Conservation (phyloP, 2,888 invertebrate species). For the Biston betularia region DNA sequence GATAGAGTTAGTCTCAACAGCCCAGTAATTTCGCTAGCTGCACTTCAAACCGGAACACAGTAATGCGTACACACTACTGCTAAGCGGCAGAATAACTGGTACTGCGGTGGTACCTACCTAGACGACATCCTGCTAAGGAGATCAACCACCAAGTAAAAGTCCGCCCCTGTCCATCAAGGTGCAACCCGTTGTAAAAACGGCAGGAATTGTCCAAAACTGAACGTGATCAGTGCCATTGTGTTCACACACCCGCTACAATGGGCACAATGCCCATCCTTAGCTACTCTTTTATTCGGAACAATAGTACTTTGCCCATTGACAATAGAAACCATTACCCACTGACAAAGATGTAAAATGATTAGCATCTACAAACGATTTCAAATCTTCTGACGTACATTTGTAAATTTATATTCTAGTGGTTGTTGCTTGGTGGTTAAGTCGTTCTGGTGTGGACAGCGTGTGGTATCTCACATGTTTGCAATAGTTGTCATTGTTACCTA, state of each 20-base stretch:
- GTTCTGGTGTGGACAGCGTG: constrained; percentile 46
- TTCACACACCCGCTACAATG: constrained; percentile 83
- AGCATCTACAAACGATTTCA: constrained; percentile 34
- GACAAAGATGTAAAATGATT: constrained; percentile 29
- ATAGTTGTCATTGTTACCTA: constrained; percentile 84
- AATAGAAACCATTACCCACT: constrained; percentile 54
- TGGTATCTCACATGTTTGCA: constrained; percentile 82
- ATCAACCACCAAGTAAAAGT: constrained; percentile 40
- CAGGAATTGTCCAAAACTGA: constrained; percentile 84
- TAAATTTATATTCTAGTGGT: constrained; percentile 22
- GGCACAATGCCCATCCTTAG: constrained; percentile 82
- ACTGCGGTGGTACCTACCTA: too few species aligned
- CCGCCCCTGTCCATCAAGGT: constrained; percentile 74
- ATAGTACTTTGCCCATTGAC: constrained; percentile 80
- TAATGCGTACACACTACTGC: too few species aligned
- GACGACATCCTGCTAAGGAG: too few species aligned
- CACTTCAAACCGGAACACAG: too few species aligned
- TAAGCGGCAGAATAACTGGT: too few species aligned
- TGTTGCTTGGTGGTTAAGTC: constrained; percentile 42
- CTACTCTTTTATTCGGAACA: constrained; percentile 80
- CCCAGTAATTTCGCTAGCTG: too few species aligned
- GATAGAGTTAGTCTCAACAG: too few species aligned
- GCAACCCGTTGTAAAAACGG: constrained; percentile 85
- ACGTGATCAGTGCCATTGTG: constrained; percentile 79
- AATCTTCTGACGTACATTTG: not conserved